Evolutionary conservation across 23 tunicate genomes (phyloP).

Genomic region (Diplosoma virens): DNA sequence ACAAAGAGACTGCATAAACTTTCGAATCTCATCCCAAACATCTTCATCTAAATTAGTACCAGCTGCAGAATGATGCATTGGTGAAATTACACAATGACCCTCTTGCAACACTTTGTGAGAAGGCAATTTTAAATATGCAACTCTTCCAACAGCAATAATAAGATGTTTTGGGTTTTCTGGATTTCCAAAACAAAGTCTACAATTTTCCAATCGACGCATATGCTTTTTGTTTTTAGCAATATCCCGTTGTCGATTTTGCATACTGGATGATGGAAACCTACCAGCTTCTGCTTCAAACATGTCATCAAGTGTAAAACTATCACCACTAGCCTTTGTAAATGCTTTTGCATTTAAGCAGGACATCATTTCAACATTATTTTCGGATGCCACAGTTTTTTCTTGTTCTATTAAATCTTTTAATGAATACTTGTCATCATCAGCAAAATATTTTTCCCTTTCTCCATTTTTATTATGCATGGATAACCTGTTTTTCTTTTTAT

Average conservation of each 20-base stretch:
- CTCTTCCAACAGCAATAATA: conserved; percentile 65
- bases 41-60: conserved; percentile 87
- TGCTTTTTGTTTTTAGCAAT: conserved; percentile 48
- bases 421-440: conserved; percentile 82
- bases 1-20: conserved; percentile 59
- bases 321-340: conserved; percentile 76
- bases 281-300: conserved; percentile 84
- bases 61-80: conserved; percentile 81
- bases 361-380: conserved; percentile 50
- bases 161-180: conserved; percentile 71
- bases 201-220: conserved; percentile 66
- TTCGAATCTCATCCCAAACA: conserved; percentile 88
- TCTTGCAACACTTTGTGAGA: conserved; percentile 52
- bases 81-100: conserved; percentile 89
- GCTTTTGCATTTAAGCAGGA: conserved; percentile 67
- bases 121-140: conserved; percentile 64
- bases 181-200: conserved; percentile 79
- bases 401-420: conserved; percentile 70
- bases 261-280: conserved; percentile 7
- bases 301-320: conserved; percentile 85
- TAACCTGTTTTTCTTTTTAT: conserved; percentile 51
- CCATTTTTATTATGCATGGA: conserved; percentile 73
- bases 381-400: conserved; percentile 80
- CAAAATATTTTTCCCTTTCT: conserved; percentile 76
- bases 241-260: conserved; percentile 35